Conservation (phyloP, 1,140 invertebrate species). For the Zeugodacus cucurbitae region DNA sequence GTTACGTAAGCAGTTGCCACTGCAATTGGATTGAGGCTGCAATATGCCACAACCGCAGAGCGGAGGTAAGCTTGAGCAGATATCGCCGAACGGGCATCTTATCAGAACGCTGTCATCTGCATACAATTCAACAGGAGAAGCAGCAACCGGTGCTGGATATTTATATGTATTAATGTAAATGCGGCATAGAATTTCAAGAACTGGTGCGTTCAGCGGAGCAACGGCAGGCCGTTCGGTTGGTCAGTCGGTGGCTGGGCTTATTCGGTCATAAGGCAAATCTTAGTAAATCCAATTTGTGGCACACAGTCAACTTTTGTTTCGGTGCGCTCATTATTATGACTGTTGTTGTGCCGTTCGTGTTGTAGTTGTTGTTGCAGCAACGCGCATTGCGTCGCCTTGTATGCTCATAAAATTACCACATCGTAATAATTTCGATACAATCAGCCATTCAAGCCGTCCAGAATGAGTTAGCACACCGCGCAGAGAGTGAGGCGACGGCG, state of each 20-base stretch:
- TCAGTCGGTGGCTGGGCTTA: not conserved
- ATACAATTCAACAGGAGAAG: not conserved
- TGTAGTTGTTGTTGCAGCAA: not conserved
- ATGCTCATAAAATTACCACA: slow-evolving; percentile 46
- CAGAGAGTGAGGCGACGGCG: not conserved
- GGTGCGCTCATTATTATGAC: not conserved
- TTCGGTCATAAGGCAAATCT: not conserved
- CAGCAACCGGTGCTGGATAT: not conserved
- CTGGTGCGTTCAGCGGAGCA: not conserved
- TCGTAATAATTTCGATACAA: slow-evolving; percentile 46
- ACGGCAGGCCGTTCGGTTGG: not conserved
- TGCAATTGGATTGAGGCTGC: not conserved
- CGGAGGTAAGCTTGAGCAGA: not conserved
- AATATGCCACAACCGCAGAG: not conserved
- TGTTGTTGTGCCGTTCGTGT: not conserved
- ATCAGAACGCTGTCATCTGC: not conserved
- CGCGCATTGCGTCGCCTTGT: slow-evolving; percentile 10
- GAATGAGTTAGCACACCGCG: not conserved
- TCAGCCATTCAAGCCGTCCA: slow-evolving; percentile 39
- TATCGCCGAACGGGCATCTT: not conserved
- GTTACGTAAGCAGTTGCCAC: not conserved
- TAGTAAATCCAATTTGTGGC: slow-evolving; percentile 19
- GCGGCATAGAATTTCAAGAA: not conserved
- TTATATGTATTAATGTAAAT: not conserved
- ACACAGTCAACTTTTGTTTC: not conserved